Evolutionary conservation across 2,113 vertebrate species (phyloP), one percentile per base, ranked within the genome.

Genomic region (Varanus salvator): DNA sequence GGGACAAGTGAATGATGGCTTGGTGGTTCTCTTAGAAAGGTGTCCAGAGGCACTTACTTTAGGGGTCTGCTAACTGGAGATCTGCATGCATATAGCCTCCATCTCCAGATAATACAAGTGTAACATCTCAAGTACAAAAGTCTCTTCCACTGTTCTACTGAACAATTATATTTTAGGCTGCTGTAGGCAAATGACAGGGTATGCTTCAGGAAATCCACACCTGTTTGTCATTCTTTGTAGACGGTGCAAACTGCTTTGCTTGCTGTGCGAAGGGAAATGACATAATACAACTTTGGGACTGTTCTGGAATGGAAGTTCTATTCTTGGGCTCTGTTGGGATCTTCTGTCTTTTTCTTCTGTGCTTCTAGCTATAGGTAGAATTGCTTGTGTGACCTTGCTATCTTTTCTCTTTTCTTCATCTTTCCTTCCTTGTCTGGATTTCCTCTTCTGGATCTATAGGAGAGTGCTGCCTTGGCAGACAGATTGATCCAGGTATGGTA

Each of bases 381-480:
- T 64, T 89, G 0, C 90, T 94, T 94, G 94, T 96, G 95, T 83
- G 93, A 90, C 84, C 92, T 89, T 94, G 84, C 95, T 96, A 89
- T 95, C 92, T 15, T 88, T 80, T 84, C 81, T 88, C 81, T 90
- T 92, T 93, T 87, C 94, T 90, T 92, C 87, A 48, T 90, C 86
- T 90, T 95, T 94, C 9, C 87, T 54, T 89, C 89, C 90, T 92
- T 92, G 90, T 94, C 93, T 95, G 81, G 93, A 91, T 94, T 92
- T 92, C 92, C 93, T 95, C 94, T 95, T 86, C 95, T 92, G 95
- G 86, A 93, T 94, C 93, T 91, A 95, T 97, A 99, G 98, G 98
- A 99, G 97, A 99, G 98, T 93, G 98, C 98, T 94, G 98, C 98
- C 97, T 97, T 99, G 97, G 98, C 98, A 97, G 98, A 99, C 97